Conservation (phyloP, 2,113 vertebrate genomes). For the Solenodon paradoxus region DNA sequence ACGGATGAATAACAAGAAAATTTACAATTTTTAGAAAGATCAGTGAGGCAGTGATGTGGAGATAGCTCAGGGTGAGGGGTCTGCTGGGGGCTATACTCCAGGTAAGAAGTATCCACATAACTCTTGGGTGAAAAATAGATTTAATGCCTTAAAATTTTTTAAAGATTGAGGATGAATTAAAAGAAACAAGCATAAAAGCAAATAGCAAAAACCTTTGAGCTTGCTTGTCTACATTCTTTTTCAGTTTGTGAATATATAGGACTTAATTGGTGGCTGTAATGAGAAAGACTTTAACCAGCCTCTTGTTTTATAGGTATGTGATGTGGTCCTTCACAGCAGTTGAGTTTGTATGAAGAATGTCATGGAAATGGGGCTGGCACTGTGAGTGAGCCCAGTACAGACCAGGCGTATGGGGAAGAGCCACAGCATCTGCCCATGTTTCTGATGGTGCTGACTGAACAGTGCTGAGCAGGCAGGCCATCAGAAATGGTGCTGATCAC, state of each 20-base stretch:
- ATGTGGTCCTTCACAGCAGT: not conserved
- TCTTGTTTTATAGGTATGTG: not conserved
- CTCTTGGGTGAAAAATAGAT: not conserved
- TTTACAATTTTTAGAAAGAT: not conserved
- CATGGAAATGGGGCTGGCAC: not conserved
- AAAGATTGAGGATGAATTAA: not conserved
- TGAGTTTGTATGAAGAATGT: not conserved
- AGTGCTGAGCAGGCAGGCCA: not conserved
- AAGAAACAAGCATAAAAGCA: not conserved
- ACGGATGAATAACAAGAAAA: not conserved
- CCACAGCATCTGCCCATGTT: not conserved
- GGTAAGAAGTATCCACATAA: not conserved
- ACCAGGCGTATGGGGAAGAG: not conserved
- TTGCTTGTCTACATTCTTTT: not conserved
- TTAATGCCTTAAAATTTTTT: not conserved
- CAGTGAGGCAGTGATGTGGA: not conserved
- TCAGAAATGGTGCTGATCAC: not conserved
- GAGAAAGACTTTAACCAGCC: not conserved
- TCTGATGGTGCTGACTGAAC: not conserved
- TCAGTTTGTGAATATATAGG: not conserved
- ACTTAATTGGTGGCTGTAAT: not conserved
- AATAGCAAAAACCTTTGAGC: not conserved
- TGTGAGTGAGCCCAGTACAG: not conserved
- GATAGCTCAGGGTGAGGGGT: not conserved
- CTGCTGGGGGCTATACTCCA: not conserved